phyloP scores from a whole-genome alignment of 2,888 invertebrate genomes.

The Polydrusus cervinus region DNA sequence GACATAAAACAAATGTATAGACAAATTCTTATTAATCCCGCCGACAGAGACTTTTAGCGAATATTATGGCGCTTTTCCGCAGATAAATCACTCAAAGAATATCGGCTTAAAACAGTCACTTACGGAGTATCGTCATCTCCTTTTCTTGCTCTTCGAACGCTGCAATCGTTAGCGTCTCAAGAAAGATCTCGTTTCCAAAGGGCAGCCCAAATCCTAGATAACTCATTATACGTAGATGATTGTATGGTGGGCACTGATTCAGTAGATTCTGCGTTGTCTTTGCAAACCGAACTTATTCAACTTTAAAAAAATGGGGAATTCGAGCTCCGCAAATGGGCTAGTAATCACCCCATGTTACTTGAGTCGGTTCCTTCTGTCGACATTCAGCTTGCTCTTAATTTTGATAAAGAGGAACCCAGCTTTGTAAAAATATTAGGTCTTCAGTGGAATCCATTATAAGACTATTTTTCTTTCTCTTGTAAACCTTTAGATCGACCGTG shows the following conservation, averaged over 20 bases:
- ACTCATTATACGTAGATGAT: constrained; percentile 40
- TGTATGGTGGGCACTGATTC: constrained; percentile 2
- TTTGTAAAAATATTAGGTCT: constrained; percentile 33
- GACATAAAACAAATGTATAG: neutral
- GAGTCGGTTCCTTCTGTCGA: neutral
- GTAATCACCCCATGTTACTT: neutral
- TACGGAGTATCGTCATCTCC: constrained; percentile 34
- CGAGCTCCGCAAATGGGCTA: neutral
- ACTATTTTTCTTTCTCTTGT: neutral
- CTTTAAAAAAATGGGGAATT: neutral
- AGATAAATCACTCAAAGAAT: constrained; percentile 32
- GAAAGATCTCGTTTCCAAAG: neutral
- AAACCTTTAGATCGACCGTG: neutral
- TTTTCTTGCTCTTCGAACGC: constrained; percentile 27
- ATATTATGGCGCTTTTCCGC: constrained; percentile 45
- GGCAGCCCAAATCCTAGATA: neutral
- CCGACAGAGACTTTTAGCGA: constrained; percentile 35
- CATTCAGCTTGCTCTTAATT: constrained; percentile 6
- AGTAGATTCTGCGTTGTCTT: constrained; percentile 23
- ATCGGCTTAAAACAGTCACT: constrained; percentile 37
- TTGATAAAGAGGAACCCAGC: constrained; percentile 9
- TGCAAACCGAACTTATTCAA: constrained; percentile 29
- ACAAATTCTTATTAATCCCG: neutral
- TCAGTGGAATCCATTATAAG: constrained; percentile 35
- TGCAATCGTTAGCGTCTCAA: constrained; percentile 17